A percentile compares a stretch with the other conserved stretches of the same genome.
Conservation (phyloP, 2,113 vertebrate genomes). For the Pardalotus punctatus region DNA sequence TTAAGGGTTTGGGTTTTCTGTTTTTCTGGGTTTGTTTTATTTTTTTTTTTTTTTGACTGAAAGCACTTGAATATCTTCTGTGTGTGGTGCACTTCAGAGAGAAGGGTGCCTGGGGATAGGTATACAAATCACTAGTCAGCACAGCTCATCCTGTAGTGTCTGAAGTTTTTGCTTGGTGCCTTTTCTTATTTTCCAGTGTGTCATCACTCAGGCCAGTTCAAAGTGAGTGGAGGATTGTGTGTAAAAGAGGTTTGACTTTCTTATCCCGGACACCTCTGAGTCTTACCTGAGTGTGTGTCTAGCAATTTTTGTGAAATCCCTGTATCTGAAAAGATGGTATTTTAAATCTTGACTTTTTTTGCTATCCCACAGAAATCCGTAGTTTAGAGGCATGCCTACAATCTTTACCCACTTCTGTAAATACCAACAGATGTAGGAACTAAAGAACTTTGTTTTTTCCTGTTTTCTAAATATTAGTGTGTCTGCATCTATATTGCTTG, state of each 20-base stretch:
- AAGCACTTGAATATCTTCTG: background rate
- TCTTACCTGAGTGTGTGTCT: background rate
- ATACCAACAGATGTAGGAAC: background rate
- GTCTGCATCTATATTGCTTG: background rate
- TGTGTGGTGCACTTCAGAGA: background rate
- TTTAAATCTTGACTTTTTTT: background rate
- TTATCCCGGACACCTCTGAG: background rate
- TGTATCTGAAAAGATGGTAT: background rate
- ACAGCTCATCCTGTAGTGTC: background rate
- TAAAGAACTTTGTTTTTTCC: background rate
- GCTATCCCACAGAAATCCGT: background rate
- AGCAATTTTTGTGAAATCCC: background rate
- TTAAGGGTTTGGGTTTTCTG: background rate
- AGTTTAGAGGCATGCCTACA: background rate
- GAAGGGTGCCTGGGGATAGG: background rate
- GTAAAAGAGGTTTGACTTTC: background rate
- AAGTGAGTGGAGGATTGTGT: background rate
- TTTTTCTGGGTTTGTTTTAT: background rate
- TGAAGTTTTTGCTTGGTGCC: slow-evolving; percentile 1
- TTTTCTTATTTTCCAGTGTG: background rate
- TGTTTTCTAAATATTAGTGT: background rate
- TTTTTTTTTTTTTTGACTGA: background rate
- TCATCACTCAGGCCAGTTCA: background rate
- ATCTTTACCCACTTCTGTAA: background rate
- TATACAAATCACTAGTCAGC: background rate